Percentiles rank a stretch among this genome's conserved stretches.
Conservation (phyloP, 1,140 invertebrate genomes). For the Melitaea cinxia region DNA sequence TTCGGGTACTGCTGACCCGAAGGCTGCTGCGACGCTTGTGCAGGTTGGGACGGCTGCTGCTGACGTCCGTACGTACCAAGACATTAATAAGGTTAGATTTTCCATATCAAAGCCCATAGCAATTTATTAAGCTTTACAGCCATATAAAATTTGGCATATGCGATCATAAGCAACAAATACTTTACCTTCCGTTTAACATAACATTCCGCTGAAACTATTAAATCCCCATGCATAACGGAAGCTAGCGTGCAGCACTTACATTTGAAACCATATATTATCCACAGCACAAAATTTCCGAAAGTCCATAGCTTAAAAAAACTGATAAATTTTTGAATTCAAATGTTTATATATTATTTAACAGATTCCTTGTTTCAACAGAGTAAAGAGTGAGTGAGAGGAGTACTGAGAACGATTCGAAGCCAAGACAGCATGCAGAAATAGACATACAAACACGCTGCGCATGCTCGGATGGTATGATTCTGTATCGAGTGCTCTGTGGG, state of each 20-base stretch:
- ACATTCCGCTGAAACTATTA: slow-evolving; percentile 75
- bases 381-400: slow-evolving; percentile 29
- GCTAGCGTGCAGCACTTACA: slow-evolving; percentile 77
- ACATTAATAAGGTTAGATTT: slow-evolving; percentile 82
- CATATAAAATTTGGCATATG: slow-evolving; percentile 64
- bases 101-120: slow-evolving; percentile 77
- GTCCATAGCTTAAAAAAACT: slow-evolving; percentile 50
- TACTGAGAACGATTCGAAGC: slow-evolving; percentile 62
- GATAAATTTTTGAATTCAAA: slow-evolving; percentile 7
- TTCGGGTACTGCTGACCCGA: slow-evolving; percentile 78
- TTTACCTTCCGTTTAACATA: slow-evolving; percentile 69
- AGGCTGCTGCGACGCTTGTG: slow-evolving; percentile 83
- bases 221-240: slow-evolving; percentile 80
- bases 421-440: slow-evolving; percentile 79
- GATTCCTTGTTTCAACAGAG: slow-evolving; percentile 22
- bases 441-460: slow-evolving; percentile 67
- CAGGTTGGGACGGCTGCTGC: slow-evolving; percentile 81
- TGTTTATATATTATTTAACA: slow-evolving; percentile 6
- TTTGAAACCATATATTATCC: slow-evolving; percentile 67
- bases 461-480: slow-evolving; percentile 71
- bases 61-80: slow-evolving; percentile 82
- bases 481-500: slow-evolving; percentile 75
- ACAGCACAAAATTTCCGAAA: slow-evolving; percentile 62
- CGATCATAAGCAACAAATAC: slow-evolving; percentile 72
- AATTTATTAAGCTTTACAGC: slow-evolving; percentile 72